Evolutionary conservation across 2,888 invertebrate genomes (phyloP).

Genomic region (Andrena camellia): DNA sequence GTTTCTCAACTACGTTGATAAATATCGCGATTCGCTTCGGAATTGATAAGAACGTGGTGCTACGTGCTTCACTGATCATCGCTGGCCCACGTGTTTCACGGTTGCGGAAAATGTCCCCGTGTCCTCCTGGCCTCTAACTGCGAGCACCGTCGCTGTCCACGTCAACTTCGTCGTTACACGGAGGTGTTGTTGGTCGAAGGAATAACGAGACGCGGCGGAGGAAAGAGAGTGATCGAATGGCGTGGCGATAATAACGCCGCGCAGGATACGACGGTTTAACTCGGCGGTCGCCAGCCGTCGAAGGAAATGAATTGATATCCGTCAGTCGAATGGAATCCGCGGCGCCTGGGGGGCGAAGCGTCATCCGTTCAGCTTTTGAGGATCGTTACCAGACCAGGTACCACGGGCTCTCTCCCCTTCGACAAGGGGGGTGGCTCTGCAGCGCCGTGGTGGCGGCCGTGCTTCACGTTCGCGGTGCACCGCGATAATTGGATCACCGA

Average conservation of each 20-base stretch:
- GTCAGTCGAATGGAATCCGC: slow-evolving; percentile 35
- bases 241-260: neutral
- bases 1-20: no score
- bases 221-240: no score
- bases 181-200: no score
- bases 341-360: slow-evolving; percentile 32
- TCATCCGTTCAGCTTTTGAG: slow-evolving; percentile 63
- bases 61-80: neutral
- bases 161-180: no score
- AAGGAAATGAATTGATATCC: slow-evolving; percentile 61
- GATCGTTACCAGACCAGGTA: slow-evolving; percentile 59
- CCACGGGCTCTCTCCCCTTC: slow-evolving; percentile 18
- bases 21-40: neutral
- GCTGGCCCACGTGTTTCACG: no score
- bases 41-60: neutral
- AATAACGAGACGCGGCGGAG: no score
- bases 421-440: neutral
- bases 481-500: slow-evolving; percentile 70
- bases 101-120: no score
- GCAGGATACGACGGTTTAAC: slow-evolving; percentile 3
- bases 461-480: slow-evolving; percentile 59
- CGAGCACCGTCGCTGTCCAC: no score
- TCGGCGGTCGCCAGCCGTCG: neutral
- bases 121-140: no score
- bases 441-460: slow-evolving; percentile 14